phyloP scores from a whole-genome alignment of 1,140 invertebrate genomes.

The Holcopasites calliopsidis region DNA sequence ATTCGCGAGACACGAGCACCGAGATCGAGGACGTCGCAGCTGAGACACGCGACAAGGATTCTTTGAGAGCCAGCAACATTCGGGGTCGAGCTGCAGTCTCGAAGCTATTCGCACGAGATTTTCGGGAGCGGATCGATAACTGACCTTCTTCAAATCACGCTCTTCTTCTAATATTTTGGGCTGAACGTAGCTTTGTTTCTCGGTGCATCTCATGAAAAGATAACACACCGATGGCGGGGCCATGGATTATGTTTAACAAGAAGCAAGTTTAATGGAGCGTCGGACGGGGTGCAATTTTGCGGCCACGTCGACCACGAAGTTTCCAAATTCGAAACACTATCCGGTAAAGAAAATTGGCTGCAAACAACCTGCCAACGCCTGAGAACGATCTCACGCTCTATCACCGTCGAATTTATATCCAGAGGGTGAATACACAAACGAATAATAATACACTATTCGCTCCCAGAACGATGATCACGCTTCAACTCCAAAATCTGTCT shows the following conservation, averaged over 20 bases:
- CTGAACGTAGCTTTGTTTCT: background rate
- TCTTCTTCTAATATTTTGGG: background rate
- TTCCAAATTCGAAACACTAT: background rate
- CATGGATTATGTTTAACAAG: background rate
- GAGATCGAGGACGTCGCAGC: background rate
- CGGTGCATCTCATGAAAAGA: background rate
- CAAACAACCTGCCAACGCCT: too few species aligned
- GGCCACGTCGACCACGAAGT: background rate
- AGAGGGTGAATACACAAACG: constrained; percentile 1
- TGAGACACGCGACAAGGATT: background rate
- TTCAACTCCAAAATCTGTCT: background rate
- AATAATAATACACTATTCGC: constrained; percentile 12
- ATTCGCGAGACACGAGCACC: background rate
- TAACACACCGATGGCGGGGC: background rate
- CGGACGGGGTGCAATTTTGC: background rate
- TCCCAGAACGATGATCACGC: background rate
- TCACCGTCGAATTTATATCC: background rate
- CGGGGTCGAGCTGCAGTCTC: background rate
- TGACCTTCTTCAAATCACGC: constrained; percentile 15
- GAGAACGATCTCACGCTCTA: too few species aligned
- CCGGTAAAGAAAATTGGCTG: background rate
- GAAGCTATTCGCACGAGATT: background rate
- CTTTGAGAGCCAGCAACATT: background rate
- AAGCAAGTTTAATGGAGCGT: background rate
- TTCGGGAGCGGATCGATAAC: constrained; percentile 20